These are phyloP conservation scores for chimpanzee (Pan troglodytes) DNA, from an alignment of 2,113 vertebrate species.

Conservation along the genomic window DNA sequence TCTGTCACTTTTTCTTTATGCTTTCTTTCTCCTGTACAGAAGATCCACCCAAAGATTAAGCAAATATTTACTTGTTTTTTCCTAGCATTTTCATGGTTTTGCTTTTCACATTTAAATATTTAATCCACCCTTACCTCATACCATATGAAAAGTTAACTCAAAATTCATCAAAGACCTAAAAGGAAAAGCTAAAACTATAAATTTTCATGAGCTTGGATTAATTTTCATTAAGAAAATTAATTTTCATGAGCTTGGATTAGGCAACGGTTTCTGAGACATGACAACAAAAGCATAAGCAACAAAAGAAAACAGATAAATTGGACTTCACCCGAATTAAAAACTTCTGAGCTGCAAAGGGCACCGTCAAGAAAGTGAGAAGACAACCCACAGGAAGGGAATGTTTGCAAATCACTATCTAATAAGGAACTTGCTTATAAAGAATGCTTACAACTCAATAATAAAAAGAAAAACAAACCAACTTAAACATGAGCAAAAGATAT, in stretches of 20 bases:
- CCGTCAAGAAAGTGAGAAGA: background rate
- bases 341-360: background rate
- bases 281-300: conserved; percentile 19
- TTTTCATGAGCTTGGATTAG: background rate
- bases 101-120: conserved; percentile 48
- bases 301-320: background rate
- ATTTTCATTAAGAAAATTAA: no score
- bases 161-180: conserved; percentile 48
- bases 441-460: background rate
- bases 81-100: background rate
- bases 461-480: conserved; percentile 1
- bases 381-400: background rate
- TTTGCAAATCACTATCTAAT: conserved; percentile 26
- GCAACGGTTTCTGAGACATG: background rate
- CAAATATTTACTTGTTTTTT: conserved; percentile 50
- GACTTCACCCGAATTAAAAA: conserved; percentile 18
- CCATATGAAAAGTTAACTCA: conserved; percentile 1
- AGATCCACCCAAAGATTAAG: conserved; percentile 46
- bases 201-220: background rate
- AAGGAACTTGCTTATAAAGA: background rate
- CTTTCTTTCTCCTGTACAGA: conserved; percentile 47
- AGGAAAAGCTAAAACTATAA: conserved; percentile 9
- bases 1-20: conserved; percentile 44
- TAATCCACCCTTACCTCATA: background rate
- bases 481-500: background rate